Evolutionary conservation across 2,888 invertebrate species (phyloP).

Genomic region (Autographa pulchrina): DNA sequence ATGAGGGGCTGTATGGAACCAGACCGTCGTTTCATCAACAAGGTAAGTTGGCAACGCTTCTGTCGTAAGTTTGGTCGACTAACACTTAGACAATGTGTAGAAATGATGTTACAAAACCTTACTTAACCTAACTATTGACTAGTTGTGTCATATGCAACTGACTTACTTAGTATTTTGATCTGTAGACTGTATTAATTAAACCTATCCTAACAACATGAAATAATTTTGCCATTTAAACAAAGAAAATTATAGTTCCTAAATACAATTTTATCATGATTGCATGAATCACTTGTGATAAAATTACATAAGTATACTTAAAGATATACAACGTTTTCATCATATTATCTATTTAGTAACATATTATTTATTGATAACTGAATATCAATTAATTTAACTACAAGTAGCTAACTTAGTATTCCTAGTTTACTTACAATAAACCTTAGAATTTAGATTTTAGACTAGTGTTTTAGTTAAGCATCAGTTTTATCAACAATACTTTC

Average conservation of each 20-base stretch:
- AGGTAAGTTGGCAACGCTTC: constrained; percentile 90
- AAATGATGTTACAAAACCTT: constrained; percentile 56
- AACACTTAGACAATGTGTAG: constrained; percentile 64
- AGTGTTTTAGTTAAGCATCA: too few species aligned
- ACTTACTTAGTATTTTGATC: not conserved
- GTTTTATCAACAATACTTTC: not conserved
- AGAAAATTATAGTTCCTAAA: too few species aligned
- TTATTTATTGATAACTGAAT: not conserved
- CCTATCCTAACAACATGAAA: not conserved
- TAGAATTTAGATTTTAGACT: not conserved
- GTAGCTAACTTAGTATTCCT: not conserved
- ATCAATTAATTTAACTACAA: not conserved
- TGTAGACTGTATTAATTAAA: not conserved
- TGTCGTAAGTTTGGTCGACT: constrained; percentile 70
- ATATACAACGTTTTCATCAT: too few species aligned
- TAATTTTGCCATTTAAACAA: too few species aligned
- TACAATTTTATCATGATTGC: too few species aligned
- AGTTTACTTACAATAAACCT: too few species aligned
- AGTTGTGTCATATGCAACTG: not conserved
- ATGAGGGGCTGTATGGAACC: constrained; percentile 97
- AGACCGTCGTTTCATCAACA: constrained; percentile 97
- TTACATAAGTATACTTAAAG: too few species aligned
- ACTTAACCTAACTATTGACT: constrained; percentile 26
- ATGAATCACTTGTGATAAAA: too few species aligned
- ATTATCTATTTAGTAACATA: not conserved